Evolutionary conservation across 2,888 invertebrate species (phyloP), one percentile per base, ranked within the genome.

Genomic region (Thalpophila matura): DNA sequence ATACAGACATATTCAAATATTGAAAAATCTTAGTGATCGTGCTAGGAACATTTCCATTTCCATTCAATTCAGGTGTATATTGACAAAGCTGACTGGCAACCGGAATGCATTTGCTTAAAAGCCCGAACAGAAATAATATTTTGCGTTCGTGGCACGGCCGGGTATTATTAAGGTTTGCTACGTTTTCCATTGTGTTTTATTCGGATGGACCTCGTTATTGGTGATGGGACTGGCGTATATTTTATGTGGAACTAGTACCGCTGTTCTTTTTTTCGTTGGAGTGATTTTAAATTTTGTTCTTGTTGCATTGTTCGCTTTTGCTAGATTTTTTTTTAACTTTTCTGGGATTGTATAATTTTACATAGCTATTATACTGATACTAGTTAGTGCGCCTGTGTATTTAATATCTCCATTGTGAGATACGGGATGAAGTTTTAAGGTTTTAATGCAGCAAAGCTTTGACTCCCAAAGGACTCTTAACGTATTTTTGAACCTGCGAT

Each of bases 51-150:
- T 80, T 83, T 74, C 81, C 74, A 83, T 80, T 78, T 67, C 75
- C 49, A 75, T 81, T 80, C 78, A 67, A 82, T 79, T 77, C 82
- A 79, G 78, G 76, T 77, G 75, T 74, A 68, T 82, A 82, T 82
- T 86, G 80, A 83, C 74, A 77, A 74, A 73, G 74, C 71, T 69
- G 60, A 72, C 72, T 66, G 67, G 72, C 66, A 63, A 60, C 50
- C 45, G 64, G 77, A 80, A 80, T 85, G 86, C 86, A 86, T 86
- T 86, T 82, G 79, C 82, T 79, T 86, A 84, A 84, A 85, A 84
- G 84, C 83, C 60, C 50, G 60, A 71, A 72, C 62, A 70, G 63
- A 67, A 67, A 75, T 79, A 76, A 80, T 81, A 84, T 84, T 79
- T 83, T 57, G 29, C 64, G 61, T 62, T 61, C 38, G 24, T 38